Base-by-base conservation (phyloP, 1,140 invertebrate species). In the Lordiphosa collinella region DNA sequence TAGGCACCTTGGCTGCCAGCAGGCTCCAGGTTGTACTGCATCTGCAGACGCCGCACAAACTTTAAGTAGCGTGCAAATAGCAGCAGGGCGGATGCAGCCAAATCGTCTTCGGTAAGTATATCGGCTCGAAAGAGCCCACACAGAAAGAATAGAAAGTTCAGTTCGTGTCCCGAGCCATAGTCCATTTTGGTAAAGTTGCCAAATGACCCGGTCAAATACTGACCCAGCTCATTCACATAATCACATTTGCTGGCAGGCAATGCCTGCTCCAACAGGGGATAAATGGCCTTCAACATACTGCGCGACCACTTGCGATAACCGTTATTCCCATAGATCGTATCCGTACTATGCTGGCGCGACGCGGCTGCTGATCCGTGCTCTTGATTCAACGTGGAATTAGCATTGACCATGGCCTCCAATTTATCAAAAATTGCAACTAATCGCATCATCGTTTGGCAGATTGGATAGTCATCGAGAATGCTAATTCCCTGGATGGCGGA, bases 131-230 rank as follows among this genome's bases (percentile, higher is more conserved):
- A 82, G 0, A 82, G 49, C 0, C 44, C 14, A 38, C 57, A 68
- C 1, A 76, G 2, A 9, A 82, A 82, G 13, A 82, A 68, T 0
- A 84, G 12, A 22, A 82, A 82, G 46, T 41, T 68, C 2, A 82
- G 34, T 36, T 84, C 76, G 8, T 82, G 66, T 0, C 55, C 62
- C 1, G 35, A 52, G 14, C 76, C 78, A 18, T 84, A 82, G 10
- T 63, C 52, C 13, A 76, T 41, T n/a, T 57, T 75, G 2, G 58
- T 47, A 4, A 35, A 34, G 13, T 44, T 68, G 13, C 76, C 76
- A 44, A 82, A 82, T 6, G 72, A 40, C 2, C 48, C 16, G 12
- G 44, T 43, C 16, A 82, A 10, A 52, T 84, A 82, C 3, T 60
- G 54, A 0, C 61, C 78, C 55, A 82, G 34, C 4, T 82, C 78